Conservation (phyloP, 1,140 invertebrate genomes). For the Oreohelix idahoensis region DNA sequence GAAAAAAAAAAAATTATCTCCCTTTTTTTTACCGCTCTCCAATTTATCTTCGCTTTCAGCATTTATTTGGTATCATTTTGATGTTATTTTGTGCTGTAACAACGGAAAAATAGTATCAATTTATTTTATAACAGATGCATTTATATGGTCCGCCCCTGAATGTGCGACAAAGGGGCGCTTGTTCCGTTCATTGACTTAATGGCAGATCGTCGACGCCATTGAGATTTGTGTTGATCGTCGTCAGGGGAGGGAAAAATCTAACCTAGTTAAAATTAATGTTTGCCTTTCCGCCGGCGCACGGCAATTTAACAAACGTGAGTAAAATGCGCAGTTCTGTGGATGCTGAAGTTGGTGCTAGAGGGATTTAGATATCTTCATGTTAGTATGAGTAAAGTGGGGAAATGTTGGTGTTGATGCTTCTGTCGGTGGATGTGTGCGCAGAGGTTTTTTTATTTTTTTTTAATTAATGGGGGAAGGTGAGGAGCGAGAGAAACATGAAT, state of each 20-base stretch:
- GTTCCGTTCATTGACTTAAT: background rate
- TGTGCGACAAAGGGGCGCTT: background rate
- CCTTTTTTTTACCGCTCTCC: background rate
- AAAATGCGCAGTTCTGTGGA: background rate
- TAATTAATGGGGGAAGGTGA: background rate
- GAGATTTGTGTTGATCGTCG: background rate
- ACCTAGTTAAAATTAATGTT: conserved; percentile 9
- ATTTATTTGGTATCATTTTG: background rate
- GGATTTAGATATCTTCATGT: too few relatives aligned
- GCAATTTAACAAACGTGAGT: background rate
- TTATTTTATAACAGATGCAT: background rate
- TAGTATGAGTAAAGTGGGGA: too few relatives aligned
- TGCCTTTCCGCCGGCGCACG: background rate
- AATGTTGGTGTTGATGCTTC: too few relatives aligned
- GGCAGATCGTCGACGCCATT: background rate
- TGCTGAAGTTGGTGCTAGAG: background rate
- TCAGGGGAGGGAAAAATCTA: background rate
- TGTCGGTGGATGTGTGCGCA: too few relatives aligned
- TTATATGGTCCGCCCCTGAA: background rate
- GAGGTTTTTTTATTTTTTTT: too few relatives aligned
- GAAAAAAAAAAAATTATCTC: background rate
- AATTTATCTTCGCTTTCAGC: background rate
- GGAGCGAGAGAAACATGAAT: background rate
- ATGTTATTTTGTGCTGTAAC: background rate
- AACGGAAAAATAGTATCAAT: conserved; percentile 5